Conservation (phyloP, 1,140 invertebrate genomes). For the Nephila pilipes region DNA sequence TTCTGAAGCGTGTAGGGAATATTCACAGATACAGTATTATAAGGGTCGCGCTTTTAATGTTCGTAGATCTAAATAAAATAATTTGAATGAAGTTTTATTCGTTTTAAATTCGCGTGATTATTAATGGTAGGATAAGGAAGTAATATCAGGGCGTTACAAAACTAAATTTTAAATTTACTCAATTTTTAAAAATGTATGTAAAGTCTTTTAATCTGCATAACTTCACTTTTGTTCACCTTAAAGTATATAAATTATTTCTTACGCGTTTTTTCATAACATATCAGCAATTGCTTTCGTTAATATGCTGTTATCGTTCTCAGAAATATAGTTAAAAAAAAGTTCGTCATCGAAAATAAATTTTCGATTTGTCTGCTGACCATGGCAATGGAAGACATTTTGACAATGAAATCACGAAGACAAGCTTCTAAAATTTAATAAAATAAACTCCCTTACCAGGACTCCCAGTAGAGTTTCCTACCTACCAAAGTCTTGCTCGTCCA, state of each 20-base stretch:
- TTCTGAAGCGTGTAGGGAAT: no score
- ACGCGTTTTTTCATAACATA: neutral
- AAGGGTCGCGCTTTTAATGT: no score
- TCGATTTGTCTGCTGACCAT: constrained; percentile 36
- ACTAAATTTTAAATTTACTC: no score
- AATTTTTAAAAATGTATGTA: neutral
- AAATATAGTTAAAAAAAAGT: constrained; percentile 43
- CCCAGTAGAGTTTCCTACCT: constrained; percentile 60
- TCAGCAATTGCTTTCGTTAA: constrained; percentile 34
- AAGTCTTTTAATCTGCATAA: neutral
- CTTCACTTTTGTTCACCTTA: neutral
- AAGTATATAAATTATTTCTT: neutral
- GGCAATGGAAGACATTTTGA: constrained; percentile 67
- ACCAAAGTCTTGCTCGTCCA: constrained; percentile 42
- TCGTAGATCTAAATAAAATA: no score
- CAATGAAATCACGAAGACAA: constrained; percentile 76
- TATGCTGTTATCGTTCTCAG: constrained; percentile 44
- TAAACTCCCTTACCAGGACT: constrained; percentile 68
- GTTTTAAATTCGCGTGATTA: no score
- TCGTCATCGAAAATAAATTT: constrained; percentile 36
- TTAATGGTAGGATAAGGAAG: no score
- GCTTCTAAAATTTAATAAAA: constrained; percentile 76
- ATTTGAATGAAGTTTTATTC: no score
- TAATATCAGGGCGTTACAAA: no score
- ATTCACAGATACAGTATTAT: no score